Evolutionary conservation across 2,797 vertebrate genomes (phyloP).

Genomic region (Enteromius anoplus): DNA sequence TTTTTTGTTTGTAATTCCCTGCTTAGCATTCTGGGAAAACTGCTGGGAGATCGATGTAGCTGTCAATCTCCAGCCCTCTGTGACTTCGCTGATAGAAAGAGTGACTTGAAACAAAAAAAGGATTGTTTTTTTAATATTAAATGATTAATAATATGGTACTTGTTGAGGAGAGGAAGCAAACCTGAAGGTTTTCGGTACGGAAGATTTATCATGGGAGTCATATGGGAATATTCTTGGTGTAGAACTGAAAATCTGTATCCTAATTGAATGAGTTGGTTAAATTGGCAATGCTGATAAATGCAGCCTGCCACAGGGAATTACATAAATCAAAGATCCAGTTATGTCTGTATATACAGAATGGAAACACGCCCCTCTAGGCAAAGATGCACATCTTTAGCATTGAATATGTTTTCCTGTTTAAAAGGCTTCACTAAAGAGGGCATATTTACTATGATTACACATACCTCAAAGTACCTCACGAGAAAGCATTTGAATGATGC

Average conservation of each 20-base stretch:
- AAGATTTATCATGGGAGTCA: conserved; percentile 72
- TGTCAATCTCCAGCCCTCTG: conserved; percentile 72
- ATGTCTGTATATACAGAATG: conserved; percentile 59
- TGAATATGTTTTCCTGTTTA: conserved; percentile 18
- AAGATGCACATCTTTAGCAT: conserved; percentile 61
- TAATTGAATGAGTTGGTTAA: conserved; percentile 78
- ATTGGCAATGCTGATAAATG: conserved; percentile 72
- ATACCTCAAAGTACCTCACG: neutral
- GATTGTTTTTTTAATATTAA: conserved; percentile 60
- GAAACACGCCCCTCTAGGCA: conserved; percentile 59
- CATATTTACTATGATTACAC: neutral
- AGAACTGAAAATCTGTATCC: conserved; percentile 76
- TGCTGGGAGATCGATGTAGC: conserved; percentile 72
- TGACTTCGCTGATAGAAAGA: conserved; percentile 66
- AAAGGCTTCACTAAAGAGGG: neutral
- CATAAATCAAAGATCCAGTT: conserved; percentile 71
- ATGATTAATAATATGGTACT: conserved; percentile 73
- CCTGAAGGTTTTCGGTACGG: conserved; percentile 62
- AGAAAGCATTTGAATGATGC: neutral
- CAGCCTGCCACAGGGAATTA: conserved; percentile 67
- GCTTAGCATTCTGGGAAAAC: conserved; percentile 66
- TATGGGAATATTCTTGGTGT: conserved; percentile 69
- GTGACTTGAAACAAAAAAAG: conserved; percentile 60
- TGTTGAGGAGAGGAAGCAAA: conserved; percentile 66
- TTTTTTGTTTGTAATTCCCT: conserved; percentile 65